A percentile compares a stretch with the other conserved stretches of the same genome.
Evolutionary conservation across 2,797 vertebrate species (phyloP).

Genomic region (Cetoscarus ocellatus): DNA sequence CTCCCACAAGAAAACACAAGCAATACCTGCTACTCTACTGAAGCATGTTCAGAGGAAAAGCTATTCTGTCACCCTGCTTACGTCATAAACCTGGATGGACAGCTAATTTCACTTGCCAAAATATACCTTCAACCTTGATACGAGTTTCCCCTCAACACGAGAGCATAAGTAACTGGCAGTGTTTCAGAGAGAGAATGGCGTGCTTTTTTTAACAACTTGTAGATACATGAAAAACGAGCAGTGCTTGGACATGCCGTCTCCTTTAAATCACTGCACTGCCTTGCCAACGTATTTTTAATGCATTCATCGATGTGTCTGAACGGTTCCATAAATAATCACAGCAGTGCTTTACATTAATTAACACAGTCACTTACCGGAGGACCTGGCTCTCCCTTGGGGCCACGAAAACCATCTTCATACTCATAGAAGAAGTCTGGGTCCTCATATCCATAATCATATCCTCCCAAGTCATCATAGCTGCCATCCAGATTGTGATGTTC

Average conservation of each 20-base stretch:
- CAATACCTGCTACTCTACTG: conserved; percentile 22
- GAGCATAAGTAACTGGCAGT: conserved; percentile 44
- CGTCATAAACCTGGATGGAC: conserved; percentile 37
- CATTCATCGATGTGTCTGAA: conserved; percentile 26
- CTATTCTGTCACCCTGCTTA: conserved; percentile 33
- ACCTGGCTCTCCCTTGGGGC: conserved; percentile 96
- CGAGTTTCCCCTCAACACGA: conserved; percentile 41
- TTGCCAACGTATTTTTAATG: conserved; percentile 61
- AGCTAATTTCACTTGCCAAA: conserved; percentile 23
- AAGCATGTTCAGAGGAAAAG: conserved; percentile 24
- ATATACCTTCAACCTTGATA: conserved; percentile 36
- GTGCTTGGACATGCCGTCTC: conserved; percentile 59
- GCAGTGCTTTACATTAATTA: conserved; percentile 31
- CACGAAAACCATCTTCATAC: conserved; percentile 85
- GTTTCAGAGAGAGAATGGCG: conserved; percentile 54
- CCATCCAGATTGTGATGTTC: conserved; percentile 82
- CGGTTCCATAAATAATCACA: conserved; percentile 8
- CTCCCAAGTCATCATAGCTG: conserved; percentile 85
- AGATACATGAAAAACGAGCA: conserved; percentile 68
- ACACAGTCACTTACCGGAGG: conserved; percentile 88
- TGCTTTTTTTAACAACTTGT: conserved; percentile 78
- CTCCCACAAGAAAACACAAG: conserved; percentile 43
- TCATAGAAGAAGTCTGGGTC: conserved; percentile 89
- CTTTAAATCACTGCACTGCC: conserved; percentile 68
- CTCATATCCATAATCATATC: conserved; percentile 92